phyloP scores from a whole-genome alignment of 2,888 invertebrate genomes.

The Ochropleura plecta region DNA sequence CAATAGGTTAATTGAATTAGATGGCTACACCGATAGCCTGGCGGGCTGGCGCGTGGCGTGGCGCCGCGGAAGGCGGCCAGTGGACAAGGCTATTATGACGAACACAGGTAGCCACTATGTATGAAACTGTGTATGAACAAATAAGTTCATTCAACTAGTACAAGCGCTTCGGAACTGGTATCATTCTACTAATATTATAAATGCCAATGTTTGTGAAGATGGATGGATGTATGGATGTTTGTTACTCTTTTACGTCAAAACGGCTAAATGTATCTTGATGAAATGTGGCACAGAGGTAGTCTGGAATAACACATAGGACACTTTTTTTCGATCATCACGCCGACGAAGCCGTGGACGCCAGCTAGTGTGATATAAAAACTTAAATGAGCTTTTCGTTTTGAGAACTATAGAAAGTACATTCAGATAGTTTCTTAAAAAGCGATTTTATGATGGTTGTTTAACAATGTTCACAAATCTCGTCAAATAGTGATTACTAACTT shows the following conservation, averaged over 20 bases:
- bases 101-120: background rate
- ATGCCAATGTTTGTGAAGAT: too few relatives aligned
- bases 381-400: constrained; percentile 17
- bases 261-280: too few relatives aligned
- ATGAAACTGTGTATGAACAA: background rate
- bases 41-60: constrained; percentile 8
- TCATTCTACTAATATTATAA: too few relatives aligned
- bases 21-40: constrained; percentile 19
- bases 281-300: too few relatives aligned
- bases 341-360: too few relatives aligned
- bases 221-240: too few relatives aligned
- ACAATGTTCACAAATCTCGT: background rate
- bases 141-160: background rate
- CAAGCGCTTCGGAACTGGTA: background rate
- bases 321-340: too few relatives aligned
- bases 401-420: background rate
- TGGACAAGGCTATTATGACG: constrained; percentile 17
- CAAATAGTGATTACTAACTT: background rate
- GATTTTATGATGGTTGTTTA: background rate
- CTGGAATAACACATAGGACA: too few relatives aligned
- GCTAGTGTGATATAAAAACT: background rate
- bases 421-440: background rate
- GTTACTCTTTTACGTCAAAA: too few relatives aligned
- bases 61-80: constrained; percentile 9
- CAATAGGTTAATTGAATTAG: constrained; percentile 60